Evolutionary conservation across 2,797 vertebrate genomes (phyloP).

Genomic region (Sarcoramphus papa): DNA sequence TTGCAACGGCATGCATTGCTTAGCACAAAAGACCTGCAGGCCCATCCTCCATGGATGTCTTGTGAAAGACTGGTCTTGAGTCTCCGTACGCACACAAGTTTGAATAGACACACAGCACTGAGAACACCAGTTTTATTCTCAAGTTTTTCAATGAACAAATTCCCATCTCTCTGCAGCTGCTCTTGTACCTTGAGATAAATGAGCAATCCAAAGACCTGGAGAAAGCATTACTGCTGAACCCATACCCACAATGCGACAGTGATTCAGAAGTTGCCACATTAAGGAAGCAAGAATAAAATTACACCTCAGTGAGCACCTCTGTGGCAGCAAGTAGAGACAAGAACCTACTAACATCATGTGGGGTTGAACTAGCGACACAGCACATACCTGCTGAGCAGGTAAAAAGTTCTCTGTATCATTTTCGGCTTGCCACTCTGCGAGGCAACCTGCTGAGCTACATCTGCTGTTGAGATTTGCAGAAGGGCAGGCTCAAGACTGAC

Average conservation of each 20-base stretch:
- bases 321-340: not conserved
- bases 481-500: not conserved
- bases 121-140: not conserved
- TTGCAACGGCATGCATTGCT: not conserved
- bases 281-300: not conserved
- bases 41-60: not conserved
- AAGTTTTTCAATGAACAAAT: not conserved
- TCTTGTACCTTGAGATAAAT: not conserved
- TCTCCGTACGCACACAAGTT: rapidly evolving
- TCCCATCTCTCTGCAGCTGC: not conserved
- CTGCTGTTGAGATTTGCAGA: not conserved
- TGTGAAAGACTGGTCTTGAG: not conserved
- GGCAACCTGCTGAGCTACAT: not conserved
- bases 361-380: not conserved
- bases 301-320: not conserved
- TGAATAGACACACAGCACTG: not conserved
- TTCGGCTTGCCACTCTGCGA: not conserved
- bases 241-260: not conserved
- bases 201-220: not conserved
- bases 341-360: not conserved
- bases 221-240: not conserved
- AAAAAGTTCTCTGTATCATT: not conserved
- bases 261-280: not conserved
- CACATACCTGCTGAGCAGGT: not conserved
- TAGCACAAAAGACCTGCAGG: not conserved